Evolutionary conservation across 2,113 vertebrate species (phyloP).

Genomic region (Nesogale talazaci): DNA sequence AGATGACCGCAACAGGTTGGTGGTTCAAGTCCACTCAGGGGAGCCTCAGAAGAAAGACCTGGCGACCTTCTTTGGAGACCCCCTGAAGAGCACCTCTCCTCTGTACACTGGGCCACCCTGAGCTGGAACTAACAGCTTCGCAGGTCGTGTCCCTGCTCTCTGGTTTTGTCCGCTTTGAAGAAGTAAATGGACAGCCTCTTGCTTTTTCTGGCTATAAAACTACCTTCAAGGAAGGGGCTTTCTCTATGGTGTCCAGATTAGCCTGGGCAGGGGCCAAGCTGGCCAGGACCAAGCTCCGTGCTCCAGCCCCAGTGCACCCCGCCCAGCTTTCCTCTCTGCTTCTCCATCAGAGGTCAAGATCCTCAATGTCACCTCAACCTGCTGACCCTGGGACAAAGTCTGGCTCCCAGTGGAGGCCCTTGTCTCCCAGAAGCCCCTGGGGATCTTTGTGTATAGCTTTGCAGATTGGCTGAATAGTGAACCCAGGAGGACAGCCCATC

Average conservation of each 20-base stretch:
- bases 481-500: conserved; percentile 51
- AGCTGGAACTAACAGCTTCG: background rate
- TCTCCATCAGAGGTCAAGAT: background rate
- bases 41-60: background rate
- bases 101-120: too few relatives aligned
- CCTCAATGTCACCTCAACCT: background rate
- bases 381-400: background rate
- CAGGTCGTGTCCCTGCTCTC: background rate
- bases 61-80: background rate
- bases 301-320: background rate
- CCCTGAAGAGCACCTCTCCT: too few relatives aligned
- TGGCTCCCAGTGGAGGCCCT: background rate
- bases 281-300: background rate
- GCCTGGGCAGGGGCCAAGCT: background rate
- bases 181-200: background rate
- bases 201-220: background rate
- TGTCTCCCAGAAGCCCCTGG: background rate
- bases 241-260: background rate
- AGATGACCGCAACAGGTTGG: too few relatives aligned
- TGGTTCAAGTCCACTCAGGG: background rate
- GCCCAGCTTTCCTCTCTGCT: background rate
- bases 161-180: background rate
- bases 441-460: conserved; percentile 17
- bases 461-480: background rate
- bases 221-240: background rate